phyloP scores from a whole-genome alignment of 2,888 invertebrate species.

The Dolomedes plantarius region DNA sequence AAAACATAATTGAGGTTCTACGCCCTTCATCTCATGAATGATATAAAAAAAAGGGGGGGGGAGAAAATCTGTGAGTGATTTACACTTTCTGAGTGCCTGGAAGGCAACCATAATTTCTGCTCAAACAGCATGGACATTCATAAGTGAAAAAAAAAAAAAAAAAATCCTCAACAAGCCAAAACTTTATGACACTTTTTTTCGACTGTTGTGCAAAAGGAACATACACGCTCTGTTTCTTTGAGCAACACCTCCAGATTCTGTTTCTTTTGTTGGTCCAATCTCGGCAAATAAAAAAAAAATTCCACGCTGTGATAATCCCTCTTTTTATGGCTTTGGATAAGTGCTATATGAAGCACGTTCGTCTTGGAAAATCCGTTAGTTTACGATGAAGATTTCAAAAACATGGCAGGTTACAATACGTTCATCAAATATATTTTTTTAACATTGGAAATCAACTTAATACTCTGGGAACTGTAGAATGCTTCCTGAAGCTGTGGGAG shows the following conservation, averaged over 20 bases:
- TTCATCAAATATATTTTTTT: not conserved
- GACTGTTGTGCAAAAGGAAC: not conserved
- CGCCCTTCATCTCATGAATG: too few relatives aligned
- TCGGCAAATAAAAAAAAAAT: too few relatives aligned
- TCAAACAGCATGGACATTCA: not conserved
- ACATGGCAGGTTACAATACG: not conserved
- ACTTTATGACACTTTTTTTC: not conserved
- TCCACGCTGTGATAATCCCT: conserved; percentile 5
- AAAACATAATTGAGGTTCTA: not conserved
- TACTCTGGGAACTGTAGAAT: too few relatives aligned
- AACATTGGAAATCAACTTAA: too few relatives aligned
- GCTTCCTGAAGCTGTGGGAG: too few relatives aligned
- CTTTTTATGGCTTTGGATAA: not conserved
- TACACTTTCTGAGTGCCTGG: not conserved
- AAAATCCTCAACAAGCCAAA: too few relatives aligned
- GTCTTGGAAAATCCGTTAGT: conserved; percentile 22
- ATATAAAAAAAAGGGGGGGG: not conserved
- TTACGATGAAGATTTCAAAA: conserved; percentile 11
- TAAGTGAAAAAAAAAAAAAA: not conserved
- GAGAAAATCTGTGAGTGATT: not conserved
- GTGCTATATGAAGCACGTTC: conserved; percentile 16
- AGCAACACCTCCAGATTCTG: not conserved
- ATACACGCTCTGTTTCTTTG: not conserved
- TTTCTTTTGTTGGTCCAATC: too few relatives aligned
- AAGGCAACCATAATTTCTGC: not conserved